Conservation (phyloP, 2,113 vertebrate genomes). For the Callaeas wilsoni region DNA sequence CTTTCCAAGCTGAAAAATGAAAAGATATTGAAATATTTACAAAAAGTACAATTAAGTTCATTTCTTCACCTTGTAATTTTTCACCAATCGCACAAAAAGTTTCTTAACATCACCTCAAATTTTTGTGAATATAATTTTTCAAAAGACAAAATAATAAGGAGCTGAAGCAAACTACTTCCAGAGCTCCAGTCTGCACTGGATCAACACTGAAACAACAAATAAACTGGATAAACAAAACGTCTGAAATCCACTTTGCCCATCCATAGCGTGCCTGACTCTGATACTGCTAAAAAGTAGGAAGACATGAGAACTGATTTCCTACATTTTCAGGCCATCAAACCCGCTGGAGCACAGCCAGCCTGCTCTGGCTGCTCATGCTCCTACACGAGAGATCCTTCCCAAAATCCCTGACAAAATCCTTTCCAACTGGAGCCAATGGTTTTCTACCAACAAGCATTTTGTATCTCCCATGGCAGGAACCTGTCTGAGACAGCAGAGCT, state of each 20-base stretch:
- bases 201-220: neutral
- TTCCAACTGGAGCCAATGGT: neutral
- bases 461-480: neutral
- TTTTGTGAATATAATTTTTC: neutral
- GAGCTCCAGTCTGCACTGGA: neutral
- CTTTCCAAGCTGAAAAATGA: conserved; percentile 75
- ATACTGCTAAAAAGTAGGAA: neutral
- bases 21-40: neutral
- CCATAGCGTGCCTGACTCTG: neutral
- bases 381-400: neutral
- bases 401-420: neutral
- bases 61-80: neutral
- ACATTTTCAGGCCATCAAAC: neutral
- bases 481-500: neutral
- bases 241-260: neutral
- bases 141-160: neutral
- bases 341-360: neutral
- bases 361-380: neutral
- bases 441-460: neutral
- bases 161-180: neutral
- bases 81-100: neutral
- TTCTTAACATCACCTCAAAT: neutral
- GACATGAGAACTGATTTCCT: neutral
- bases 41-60: neutral
- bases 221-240: neutral